Base-by-base conservation (phyloP, 1,140 invertebrate species). In the Drosophila oshimai region DNA sequence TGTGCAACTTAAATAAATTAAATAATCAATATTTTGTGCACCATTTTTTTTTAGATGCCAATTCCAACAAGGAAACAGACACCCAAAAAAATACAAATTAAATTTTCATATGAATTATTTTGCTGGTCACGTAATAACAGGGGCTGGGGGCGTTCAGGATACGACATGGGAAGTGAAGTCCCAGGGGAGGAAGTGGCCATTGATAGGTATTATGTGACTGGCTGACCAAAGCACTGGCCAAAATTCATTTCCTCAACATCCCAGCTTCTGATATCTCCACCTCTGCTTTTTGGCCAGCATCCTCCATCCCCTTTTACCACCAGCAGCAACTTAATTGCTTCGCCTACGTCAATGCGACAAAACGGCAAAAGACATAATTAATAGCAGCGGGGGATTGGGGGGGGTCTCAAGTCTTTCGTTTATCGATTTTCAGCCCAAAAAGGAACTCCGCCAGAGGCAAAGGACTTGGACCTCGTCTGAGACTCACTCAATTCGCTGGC, bases 351-450 rank as follows among this genome's bases (percentile, higher is more conserved):
- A 80, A 80, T 87, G 68, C 80, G 80, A 84, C 79, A 84, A 86
- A 86, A 87, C 76, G 80, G 81, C 81, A 86, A 86, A 86, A 87
- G 80, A 86, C 81, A 86, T 86, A 86, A 86, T 87, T 87, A 86
- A 86, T 86, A 86, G 81, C 54, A 70, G 61, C 13, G 34, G 9
- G 37, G 17, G 28, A 1, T 3, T n/a, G 17, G 39, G 36, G 37
- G 50, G 13, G 12, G n/a, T 9, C 24, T 13, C 22, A 49, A 44
- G 64, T n/a, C 39, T n/a, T 34, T 46, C 51, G 36, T 36, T 72
- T 86, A 86, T 86, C 76, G 80, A 86, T 86, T 86, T 87, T 80
- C 54, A 10, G 17, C 6, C 37, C 37, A 36, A 58, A 55, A 29
- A 17, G 54, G 29, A 44, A 33, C 20, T 20, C 33, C 41, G 58